Conservation (phyloP, 2,797 vertebrate species). For the Chelmon rostratus region DNA sequence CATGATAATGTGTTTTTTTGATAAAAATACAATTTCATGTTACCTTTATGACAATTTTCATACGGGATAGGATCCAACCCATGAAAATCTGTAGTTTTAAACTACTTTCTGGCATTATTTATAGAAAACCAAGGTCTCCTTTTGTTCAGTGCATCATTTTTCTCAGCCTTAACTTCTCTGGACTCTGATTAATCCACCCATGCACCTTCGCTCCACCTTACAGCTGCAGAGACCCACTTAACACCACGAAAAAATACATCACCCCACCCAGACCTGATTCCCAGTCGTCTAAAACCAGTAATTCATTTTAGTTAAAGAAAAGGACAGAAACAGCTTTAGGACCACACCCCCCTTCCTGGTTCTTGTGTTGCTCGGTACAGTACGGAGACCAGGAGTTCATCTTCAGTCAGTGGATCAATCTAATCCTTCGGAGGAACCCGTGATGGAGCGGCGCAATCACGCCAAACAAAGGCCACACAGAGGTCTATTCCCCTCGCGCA, state of each 20-base stretch:
- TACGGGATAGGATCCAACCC: not conserved
- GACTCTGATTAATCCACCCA: not conserved
- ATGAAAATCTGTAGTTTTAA: too few relatives aligned
- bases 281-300: slow-evolving; percentile 36
- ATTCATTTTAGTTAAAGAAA: slow-evolving; percentile 47
- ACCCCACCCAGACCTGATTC: slow-evolving; percentile 39
- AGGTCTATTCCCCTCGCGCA: slow-evolving; percentile 32
- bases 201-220: not conserved
- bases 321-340: slow-evolving; percentile 30
- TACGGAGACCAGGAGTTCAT: slow-evolving; percentile 50
- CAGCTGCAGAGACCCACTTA: not conserved
- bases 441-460: slow-evolving; percentile 70
- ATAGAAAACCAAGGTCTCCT: not conserved
- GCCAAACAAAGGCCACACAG: slow-evolving; percentile 61
- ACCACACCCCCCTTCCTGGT: not conserved
- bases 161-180: not conserved
- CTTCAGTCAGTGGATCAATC: slow-evolving; percentile 66
- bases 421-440: slow-evolving; percentile 65
- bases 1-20: not conserved
- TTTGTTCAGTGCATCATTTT: not conserved
- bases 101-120: not conserved
- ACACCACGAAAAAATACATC: slow-evolving; percentile 42
- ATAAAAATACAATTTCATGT: not conserved
- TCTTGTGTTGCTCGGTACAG: slow-evolving; percentile 49
- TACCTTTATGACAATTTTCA: not conserved